phyloP scores from a whole-genome alignment of 2,888 invertebrate genomes.

The Patella caerulea region DNA sequence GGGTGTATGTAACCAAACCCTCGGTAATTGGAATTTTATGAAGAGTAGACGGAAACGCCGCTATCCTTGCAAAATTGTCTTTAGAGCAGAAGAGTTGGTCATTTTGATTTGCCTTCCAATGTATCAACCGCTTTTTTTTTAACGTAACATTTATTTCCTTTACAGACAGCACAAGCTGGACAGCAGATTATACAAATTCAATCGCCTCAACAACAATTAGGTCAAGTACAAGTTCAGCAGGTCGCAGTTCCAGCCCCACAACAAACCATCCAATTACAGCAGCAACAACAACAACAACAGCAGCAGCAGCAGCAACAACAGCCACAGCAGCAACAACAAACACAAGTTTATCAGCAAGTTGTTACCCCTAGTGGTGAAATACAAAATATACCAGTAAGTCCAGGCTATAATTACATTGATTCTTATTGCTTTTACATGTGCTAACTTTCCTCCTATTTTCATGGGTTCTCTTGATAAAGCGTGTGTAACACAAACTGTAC shows the following conservation, averaged over 20 bases:
- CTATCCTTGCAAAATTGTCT: no score
- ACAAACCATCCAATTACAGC: conserved; percentile 29
- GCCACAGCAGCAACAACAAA: conserved; percentile 38
- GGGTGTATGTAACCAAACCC: no score
- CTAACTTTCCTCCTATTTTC: no score
- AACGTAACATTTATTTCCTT: not conserved
- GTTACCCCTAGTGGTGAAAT: conserved; percentile 61
- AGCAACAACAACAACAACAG: conserved; percentile 28
- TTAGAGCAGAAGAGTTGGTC: no score
- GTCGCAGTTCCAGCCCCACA: conserved; percentile 68
- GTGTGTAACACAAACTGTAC: no score
- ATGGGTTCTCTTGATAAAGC: no score
- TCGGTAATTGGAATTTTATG: no score
- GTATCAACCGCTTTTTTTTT: no score
- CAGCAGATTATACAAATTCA: conserved; percentile 43
- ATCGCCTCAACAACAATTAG: conserved; percentile 54
- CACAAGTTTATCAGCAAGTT: conserved; percentile 64
- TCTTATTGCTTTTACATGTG: not conserved
- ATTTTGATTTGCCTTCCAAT: no score
- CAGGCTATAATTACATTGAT: not conserved
- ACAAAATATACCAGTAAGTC: conserved; percentile 61
- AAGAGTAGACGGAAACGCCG: no score
- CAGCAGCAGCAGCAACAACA: conserved; percentile 23
- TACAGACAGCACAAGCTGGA: conserved; percentile 33
- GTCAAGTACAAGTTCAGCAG: conserved; percentile 71